These are phyloP conservation scores for Callipepla squamata DNA, from an alignment of 2,113 vertebrate genomes.

Conservation along the genomic window DNA sequence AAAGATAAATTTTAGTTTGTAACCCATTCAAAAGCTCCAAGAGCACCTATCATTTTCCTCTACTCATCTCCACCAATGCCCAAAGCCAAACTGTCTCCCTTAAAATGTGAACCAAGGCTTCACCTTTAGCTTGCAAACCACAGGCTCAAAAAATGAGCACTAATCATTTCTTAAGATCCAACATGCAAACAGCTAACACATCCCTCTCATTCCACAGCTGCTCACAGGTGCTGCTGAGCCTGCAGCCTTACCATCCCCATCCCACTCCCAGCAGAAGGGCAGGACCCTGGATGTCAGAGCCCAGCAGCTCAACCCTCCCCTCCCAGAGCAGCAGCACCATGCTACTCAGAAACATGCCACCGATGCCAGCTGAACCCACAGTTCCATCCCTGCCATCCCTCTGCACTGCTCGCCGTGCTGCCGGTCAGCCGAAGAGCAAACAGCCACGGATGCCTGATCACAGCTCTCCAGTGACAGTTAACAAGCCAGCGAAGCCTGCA, in stretches of 20 bases:
- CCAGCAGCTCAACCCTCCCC: background rate
- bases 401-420: background rate
- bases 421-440: background rate
- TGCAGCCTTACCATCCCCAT: background rate
- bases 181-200: background rate
- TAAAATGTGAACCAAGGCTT: background rate
- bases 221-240: background rate
- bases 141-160: background rate
- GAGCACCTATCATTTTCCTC: background rate
- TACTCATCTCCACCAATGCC: background rate
- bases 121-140: background rate
- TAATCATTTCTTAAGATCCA: background rate
- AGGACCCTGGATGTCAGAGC: background rate
- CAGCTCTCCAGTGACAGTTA: background rate
- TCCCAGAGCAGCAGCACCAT: background rate
- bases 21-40: background rate
- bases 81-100: background rate
- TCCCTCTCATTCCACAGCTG: fast-evolving
- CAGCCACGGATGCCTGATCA: fast-evolving
- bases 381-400: fast-evolving
- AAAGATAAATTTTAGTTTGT: background rate
- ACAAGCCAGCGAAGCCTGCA: background rate
- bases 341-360: fast-evolving
- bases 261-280: background rate
- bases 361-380: background rate